These are phyloP conservation scores for Tamias sibiricus DNA, from an alignment of 2,113 vertebrate species.

Conservation along the genomic window DNA sequence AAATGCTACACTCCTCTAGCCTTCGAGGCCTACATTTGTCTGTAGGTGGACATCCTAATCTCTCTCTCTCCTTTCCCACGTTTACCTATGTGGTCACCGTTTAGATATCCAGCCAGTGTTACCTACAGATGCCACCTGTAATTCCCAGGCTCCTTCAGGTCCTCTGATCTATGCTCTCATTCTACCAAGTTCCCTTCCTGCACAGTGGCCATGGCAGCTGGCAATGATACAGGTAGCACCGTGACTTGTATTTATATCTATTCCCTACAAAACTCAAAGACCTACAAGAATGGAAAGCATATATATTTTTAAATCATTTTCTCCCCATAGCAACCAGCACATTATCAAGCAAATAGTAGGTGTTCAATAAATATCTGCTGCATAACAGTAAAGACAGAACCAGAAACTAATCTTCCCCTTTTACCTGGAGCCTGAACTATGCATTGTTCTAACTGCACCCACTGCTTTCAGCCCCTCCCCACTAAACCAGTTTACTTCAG, in stretches of 20 bases:
- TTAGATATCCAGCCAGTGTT: background rate
- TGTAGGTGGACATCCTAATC: background rate
- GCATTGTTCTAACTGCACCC: background rate
- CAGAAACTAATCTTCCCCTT: background rate
- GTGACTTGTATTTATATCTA: background rate
- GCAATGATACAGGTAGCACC: accelerated
- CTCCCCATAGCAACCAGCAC: background rate
- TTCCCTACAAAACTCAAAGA: background rate
- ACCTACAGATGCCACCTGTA: background rate
- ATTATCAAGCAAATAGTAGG: background rate
- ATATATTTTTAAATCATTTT: background rate
- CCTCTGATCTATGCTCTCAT: background rate
- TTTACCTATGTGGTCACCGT: background rate
- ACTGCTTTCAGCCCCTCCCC: no score
- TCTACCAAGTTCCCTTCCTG: background rate
- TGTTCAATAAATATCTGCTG: background rate
- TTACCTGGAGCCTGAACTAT: background rate
- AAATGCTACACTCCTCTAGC: background rate
- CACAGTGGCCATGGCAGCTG: background rate
- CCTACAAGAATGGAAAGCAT: background rate
- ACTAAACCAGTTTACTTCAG: background rate
- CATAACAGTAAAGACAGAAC: no score
- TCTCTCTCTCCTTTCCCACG: background rate
- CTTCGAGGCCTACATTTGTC: background rate
- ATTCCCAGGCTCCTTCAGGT: background rate